These are phyloP conservation scores for Podarcis cretensis DNA, from an alignment of 2,113 vertebrate species.

Conservation along the genomic window DNA sequence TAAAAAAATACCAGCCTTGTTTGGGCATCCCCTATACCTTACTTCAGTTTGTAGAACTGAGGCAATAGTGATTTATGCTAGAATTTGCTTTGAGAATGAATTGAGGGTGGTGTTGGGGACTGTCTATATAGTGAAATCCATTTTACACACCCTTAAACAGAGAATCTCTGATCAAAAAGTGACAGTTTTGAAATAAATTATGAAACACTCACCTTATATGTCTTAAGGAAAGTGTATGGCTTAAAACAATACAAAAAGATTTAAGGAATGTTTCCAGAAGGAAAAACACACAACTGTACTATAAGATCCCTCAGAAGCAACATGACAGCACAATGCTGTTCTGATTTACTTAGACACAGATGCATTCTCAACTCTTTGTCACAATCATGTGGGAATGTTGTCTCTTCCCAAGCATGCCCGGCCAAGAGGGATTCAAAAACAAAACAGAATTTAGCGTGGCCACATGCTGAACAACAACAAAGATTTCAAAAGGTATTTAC, in stretches of 20 bases:
- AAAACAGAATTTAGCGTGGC: conserved; percentile 12
- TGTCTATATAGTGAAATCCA: neutral
- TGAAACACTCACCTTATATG: fast-evolving
- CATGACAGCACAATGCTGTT: conserved; percentile 18
- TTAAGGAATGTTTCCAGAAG: conserved; percentile 10
- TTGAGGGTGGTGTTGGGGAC: neutral
- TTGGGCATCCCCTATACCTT: neutral
- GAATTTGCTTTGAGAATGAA: neutral
- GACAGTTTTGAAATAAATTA: neutral
- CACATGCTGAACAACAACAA: neutral
- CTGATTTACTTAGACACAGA: conserved; percentile 14
- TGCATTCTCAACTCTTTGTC: neutral
- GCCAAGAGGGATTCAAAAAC: conserved; percentile 1
- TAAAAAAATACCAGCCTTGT: neutral
- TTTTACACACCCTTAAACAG: neutral
- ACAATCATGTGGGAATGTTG: conserved; percentile 11
- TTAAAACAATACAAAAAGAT: neutral
- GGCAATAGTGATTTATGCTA: neutral
- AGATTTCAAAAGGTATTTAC: conserved; percentile 1
- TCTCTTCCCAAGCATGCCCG: neutral
- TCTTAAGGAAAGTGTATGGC: neutral
- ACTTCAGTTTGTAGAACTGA: neutral
- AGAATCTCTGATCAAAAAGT: neutral
- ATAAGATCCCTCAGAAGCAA: conserved; percentile 2
- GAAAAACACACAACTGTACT: neutral